Percentiles rank a stretch among this genome's conserved stretches.
Evolutionary conservation across 2,797 vertebrate species (phyloP).

Genomic region (Manis crassicaudata): DNA sequence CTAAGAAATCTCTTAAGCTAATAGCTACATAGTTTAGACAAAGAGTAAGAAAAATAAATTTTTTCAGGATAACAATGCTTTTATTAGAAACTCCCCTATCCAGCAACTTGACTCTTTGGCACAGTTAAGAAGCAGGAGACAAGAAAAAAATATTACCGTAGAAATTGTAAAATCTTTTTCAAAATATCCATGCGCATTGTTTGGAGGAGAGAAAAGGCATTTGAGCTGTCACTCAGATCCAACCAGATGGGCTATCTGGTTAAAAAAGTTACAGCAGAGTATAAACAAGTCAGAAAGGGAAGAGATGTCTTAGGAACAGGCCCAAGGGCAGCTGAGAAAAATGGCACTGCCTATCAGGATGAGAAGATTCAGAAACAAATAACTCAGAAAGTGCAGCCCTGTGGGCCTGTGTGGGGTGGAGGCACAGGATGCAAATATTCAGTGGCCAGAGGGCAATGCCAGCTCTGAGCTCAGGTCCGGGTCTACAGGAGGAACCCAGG

Average conservation of each 20-base stretch:
- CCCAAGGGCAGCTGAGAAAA: not conserved
- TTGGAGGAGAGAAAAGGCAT: not conserved
- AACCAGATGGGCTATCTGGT: not conserved
- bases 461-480: not conserved
- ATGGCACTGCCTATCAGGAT: not conserved
- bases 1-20: constrained; percentile 35
- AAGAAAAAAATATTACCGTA: not conserved
- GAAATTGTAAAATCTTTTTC: not conserved
- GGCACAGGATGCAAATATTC: not conserved
- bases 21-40: not conserved
- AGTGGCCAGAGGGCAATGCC: not conserved
- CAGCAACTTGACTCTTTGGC: constrained; percentile 21
- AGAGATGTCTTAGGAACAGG: not conserved
- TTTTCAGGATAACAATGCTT: not conserved
- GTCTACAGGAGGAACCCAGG: not conserved
- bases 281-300: not conserved
- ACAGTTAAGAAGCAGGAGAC: not conserved
- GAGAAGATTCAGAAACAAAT: not conserved
- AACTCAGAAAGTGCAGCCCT: not conserved
- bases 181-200: not conserved
- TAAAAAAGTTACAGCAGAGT: not conserved
- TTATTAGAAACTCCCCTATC: not conserved
- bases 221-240: not conserved
- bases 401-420: too few relatives aligned
- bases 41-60: not conserved